phyloP scores from a whole-genome alignment of 2,888 invertebrate species.

The Matsumyia berberina region DNA sequence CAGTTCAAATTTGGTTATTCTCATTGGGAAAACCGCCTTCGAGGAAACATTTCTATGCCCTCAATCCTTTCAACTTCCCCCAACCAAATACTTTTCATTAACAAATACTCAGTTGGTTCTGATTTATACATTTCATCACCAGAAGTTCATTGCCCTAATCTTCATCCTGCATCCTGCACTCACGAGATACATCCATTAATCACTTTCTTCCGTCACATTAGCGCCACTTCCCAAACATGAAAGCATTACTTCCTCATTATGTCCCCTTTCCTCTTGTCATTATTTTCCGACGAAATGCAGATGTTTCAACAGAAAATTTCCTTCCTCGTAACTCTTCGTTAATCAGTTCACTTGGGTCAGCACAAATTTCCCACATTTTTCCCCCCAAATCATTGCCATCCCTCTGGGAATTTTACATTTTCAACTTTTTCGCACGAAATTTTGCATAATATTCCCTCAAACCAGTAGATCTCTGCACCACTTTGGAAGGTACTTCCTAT shows the following conservation, averaged over 20 bases:
- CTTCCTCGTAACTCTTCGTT: conserved; percentile 46
- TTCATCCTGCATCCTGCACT: not conserved
- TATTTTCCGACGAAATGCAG: conserved; percentile 28
- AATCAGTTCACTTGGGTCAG: conserved; percentile 39
- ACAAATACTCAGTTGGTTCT: too few relatives aligned
- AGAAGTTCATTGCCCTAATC: conserved; percentile 6
- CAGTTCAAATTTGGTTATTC: too few relatives aligned
- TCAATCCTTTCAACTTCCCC: too few relatives aligned
- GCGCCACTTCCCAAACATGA: conserved; percentile 32
- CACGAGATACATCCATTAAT: conserved; percentile 29
- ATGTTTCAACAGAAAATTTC: conserved; percentile 26
- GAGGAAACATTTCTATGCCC: too few relatives aligned
- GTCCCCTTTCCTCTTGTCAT: not conserved
- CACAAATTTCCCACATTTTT: conserved; percentile 11
- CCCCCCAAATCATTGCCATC: conserved; percentile 14
- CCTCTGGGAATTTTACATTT: conserved; percentile 63
- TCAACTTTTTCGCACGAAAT: conserved; percentile 59
- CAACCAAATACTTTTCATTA: too few relatives aligned
- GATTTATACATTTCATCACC: not conserved
- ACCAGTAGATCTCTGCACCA: not conserved
- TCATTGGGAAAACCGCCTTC: too few relatives aligned
- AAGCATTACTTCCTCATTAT: conserved; percentile 38
- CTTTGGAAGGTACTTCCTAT: conserved; percentile 2
- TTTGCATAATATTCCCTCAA: conserved; percentile 55
- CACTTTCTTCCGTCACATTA: conserved; percentile 37